Percentiles rank a stretch among this genome's conserved stretches.
Conservation (phyloP, 2,113 vertebrate genomes). For the Mohoua ochrocephala region DNA sequence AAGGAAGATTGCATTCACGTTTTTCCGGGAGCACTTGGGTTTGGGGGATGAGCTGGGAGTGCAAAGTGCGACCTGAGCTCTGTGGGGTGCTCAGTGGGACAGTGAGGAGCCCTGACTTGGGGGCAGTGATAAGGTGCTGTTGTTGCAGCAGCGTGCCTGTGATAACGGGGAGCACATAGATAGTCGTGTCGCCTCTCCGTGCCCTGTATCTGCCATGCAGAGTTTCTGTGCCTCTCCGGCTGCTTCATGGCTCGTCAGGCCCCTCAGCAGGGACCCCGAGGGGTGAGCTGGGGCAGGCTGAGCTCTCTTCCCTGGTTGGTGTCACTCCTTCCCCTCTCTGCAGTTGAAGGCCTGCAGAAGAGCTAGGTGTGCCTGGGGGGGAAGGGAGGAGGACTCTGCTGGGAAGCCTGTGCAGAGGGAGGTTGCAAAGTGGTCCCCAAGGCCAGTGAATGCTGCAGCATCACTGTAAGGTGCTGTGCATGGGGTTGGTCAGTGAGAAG, state of each 20-base stretch:
- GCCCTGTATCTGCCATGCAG: neutral
- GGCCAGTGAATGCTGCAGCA: neutral
- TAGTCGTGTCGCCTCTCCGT: accelerated
- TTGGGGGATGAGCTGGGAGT: neutral
- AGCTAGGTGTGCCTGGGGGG: neutral
- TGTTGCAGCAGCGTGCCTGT: accelerated
- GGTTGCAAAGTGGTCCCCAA: neutral
- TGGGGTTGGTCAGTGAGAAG: neutral
- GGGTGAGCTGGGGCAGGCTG: neutral
- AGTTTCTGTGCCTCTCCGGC: neutral
- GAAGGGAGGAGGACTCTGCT: neutral
- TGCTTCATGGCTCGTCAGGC: neutral
- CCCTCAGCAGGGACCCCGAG: neutral
- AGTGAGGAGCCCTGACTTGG: neutral
- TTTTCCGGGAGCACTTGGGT: neutral
- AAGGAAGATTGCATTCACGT: neutral
- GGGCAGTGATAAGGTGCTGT: neutral
- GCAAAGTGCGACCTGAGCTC: neutral
- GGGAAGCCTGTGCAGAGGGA: neutral
- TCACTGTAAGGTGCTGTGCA: neutral
- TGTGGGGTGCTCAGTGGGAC: neutral
- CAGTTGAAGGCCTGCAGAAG: neutral
- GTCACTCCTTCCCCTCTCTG: neutral
- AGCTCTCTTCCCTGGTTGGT: neutral
- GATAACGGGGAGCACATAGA: accelerated